These are phyloP conservation scores for Monarcha castaneiventris DNA, from an alignment of 2,113 vertebrate species.

Conservation along the genomic window DNA sequence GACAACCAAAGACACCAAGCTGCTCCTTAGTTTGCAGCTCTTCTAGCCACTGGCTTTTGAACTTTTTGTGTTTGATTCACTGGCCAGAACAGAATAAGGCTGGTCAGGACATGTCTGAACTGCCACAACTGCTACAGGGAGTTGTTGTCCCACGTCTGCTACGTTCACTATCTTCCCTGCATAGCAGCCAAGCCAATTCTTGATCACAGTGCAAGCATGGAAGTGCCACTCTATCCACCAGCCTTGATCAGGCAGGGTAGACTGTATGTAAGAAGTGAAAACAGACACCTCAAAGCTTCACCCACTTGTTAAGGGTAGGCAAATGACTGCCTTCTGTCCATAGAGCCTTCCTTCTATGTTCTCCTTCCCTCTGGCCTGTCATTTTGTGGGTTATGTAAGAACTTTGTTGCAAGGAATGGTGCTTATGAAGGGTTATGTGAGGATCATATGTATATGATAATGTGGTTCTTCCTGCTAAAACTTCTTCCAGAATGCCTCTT, in stretches of 20 bases:
- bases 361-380: not conserved
- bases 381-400: not conserved
- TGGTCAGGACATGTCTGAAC: not conserved
- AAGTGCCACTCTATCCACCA: not conserved
- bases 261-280: not conserved
- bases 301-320: accelerated
- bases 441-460: not conserved
- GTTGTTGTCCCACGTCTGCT: not conserved
- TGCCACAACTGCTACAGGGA: not conserved
- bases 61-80: not conserved
- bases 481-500: not conserved
- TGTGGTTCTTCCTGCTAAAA: not conserved
- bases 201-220: not conserved
- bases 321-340: not conserved
- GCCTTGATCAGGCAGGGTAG: not conserved
- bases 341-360: not conserved
- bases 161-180: not conserved
- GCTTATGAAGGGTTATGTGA: not conserved
- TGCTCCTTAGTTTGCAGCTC: not conserved
- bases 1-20: not conserved
- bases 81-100: not conserved
- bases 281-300: not conserved
- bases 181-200: not conserved
- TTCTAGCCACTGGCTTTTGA: not conserved
- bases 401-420: not conserved